Base-by-base conservation (phyloP, 2,113 vertebrate species). In the Elaphurus davidianus region DNA sequence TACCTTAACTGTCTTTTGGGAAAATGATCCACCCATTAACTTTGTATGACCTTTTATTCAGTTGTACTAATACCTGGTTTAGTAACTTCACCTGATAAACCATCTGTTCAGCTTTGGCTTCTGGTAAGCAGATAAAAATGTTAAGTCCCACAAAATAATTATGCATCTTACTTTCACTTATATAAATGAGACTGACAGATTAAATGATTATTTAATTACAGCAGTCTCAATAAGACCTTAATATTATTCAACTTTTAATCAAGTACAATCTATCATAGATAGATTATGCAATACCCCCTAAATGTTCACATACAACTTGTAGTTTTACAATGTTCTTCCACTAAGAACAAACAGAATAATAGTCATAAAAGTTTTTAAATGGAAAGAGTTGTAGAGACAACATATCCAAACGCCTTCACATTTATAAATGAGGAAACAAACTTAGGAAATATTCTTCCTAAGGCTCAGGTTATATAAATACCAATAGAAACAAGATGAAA, bases 391-490 rank as follows among this genome's bases (percentile, higher is more conserved):
- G 74, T 57, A 60, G 30, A 83, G 21, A 88, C 15, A 87, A 74
- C 25, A 50, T 67, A 3, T 86, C 62, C 60, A 81, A 96, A 87
- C 25, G 92, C 47, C 0, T 57, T 84, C 19, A 82, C 33, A 95
- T 27, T 98, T 90, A 82, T 86, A 91, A 91, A 47, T 74, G 36
- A 93, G 19, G 28, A 93, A 81, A 85, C 28, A 21, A 96, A 17
- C 25, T 50, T 13, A 76, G 43, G 28, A 93, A 78, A 87, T 40
- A 9, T 10, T 54, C 27, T 45, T 95, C 23, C 6, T 87, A 45
- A 90, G 13, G 7, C 0, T 84, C 76, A 97, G 15, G 16, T 85
- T 76, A n/a, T 3, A 50, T 30, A 92, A 90, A 97, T 40, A 92
- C 25, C 25, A 13, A 87, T 0, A 92, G 12, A 90, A 90, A 78